A percentile compares a stretch with the other conserved stretches of the same genome.
Conservation (phyloP, 2,113 vertebrate genomes). For the Delphinus delphis region DNA sequence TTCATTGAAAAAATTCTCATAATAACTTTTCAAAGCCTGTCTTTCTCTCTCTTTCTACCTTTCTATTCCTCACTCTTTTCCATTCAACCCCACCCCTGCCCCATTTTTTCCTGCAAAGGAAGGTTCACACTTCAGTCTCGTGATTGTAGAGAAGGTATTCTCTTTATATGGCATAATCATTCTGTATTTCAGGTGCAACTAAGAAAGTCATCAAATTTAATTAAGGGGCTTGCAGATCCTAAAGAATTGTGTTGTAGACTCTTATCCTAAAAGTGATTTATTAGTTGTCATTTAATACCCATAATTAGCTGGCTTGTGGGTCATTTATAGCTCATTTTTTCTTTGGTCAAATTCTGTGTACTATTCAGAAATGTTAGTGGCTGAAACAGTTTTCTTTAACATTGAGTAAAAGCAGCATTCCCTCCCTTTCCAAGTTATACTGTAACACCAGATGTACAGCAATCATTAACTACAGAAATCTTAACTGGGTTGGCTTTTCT, state of each 20-base stretch:
- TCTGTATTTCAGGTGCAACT: neutral
- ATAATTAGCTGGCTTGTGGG: neutral
- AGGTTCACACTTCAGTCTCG: neutral
- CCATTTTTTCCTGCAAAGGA: neutral
- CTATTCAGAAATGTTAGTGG: neutral
- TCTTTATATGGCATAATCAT: neutral
- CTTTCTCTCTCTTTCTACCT: neutral
- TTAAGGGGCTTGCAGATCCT: neutral
- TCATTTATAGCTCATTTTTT: slow-evolving; percentile 38
- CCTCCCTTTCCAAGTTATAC: neutral
- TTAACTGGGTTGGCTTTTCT: neutral
- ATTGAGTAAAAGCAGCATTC: neutral
- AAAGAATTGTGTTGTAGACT: neutral
- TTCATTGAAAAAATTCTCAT: neutral
- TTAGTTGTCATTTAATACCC: neutral
- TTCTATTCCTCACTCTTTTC: neutral
- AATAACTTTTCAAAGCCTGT: neutral
- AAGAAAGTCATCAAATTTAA: neutral
- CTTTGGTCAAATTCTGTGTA: neutral
- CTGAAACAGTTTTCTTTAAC: neutral
- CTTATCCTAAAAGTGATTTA: neutral
- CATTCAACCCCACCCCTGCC: fast-evolving
- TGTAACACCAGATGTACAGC: neutral
- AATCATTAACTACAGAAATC: neutral
- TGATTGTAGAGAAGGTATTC: neutral